Percentiles rank a stretch among this genome's conserved stretches.
Conservation (phyloP, 2,888 invertebrate genomes). For the Cetonia aurata region DNA sequence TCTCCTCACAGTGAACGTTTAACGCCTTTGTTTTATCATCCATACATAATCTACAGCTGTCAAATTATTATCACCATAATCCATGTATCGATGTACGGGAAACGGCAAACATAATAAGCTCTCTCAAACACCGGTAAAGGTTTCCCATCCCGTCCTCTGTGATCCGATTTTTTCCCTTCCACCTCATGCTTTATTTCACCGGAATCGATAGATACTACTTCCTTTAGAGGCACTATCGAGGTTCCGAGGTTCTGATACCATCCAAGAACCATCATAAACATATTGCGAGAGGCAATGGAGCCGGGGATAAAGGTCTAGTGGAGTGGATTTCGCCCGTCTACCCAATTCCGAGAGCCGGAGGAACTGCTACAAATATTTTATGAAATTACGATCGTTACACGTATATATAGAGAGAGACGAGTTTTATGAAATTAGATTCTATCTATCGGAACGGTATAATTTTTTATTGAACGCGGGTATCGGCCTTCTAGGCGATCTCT, state of each 20-base stretch:
- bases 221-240: constrained; percentile 14
- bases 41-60: too few relatives aligned
- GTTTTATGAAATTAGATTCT: constrained; percentile 34
- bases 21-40: too few relatives aligned
- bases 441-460: constrained; percentile 34
- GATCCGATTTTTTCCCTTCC: not conserved
- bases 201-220: constrained; percentile 2
- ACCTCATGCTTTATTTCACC: not conserved
- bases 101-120: too few relatives aligned
- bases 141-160: not conserved
- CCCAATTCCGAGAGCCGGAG: not conserved
- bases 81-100: too few relatives aligned
- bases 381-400: constrained; percentile 34
- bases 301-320: constrained; percentile 15
- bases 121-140: constrained; percentile 6
- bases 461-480: constrained; percentile 13
- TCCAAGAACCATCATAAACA: constrained; percentile 36
- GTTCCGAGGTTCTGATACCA: constrained; percentile 16
- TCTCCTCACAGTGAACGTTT: too few relatives aligned
- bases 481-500: not conserved
- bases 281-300: constrained; percentile 23
- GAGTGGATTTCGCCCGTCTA: constrained; percentile 7
- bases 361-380: constrained; percentile 30
- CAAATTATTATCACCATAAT: too few relatives aligned
- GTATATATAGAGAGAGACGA: not conserved